These are phyloP conservation scores for Pollimyrus isidori DNA, from an alignment of 2,113 vertebrate genomes.

Conservation along the genomic window DNA sequence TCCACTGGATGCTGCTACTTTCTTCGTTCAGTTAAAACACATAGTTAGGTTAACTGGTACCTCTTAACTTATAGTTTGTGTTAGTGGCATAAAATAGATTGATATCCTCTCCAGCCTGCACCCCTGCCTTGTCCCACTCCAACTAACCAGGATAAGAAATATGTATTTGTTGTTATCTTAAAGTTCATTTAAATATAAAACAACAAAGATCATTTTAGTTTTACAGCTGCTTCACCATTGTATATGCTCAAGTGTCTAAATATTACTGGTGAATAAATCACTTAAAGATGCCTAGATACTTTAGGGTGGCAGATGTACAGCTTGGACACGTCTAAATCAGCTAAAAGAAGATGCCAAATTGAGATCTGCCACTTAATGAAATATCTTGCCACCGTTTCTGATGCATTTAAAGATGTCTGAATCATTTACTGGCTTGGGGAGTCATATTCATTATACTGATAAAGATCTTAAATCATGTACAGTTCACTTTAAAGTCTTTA, in stretches of 20 bases:
- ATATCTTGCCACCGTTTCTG: background rate
- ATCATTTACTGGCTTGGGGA: background rate
- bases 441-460: background rate
- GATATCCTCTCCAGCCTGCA: background rate
- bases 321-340: background rate
- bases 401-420: background rate
- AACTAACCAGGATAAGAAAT: background rate
- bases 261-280: background rate
- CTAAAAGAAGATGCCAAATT: background rate
- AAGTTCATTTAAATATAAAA: background rate
- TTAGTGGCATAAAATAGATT: background rate
- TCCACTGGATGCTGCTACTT: no score
- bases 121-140: background rate
- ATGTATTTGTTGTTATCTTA: background rate
- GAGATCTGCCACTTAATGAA: background rate
- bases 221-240: background rate
- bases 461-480: background rate
- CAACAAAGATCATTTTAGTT: background rate
- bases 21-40: background rate
- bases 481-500: background rate
- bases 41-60: background rate
- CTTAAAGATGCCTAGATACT: background rate
- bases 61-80: background rate
- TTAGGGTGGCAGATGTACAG: background rate
- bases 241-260: background rate